A percentile compares a stretch with the other conserved stretches of the same genome.
These are phyloP conservation scores for Leptosomus discolor DNA, from an alignment of 2,113 vertebrate species.

Conservation along the genomic window DNA sequence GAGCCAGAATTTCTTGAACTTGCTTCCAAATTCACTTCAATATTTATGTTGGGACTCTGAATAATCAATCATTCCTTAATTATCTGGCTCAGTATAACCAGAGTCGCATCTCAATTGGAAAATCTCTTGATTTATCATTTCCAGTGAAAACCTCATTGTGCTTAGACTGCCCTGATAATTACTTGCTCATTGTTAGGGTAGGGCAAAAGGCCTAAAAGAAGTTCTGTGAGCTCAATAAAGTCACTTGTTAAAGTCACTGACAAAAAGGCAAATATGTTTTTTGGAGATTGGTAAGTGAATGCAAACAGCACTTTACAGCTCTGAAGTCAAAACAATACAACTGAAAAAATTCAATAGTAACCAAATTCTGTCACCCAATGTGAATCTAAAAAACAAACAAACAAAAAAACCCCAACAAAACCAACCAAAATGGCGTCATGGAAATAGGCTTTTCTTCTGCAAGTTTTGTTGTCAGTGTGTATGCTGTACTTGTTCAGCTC, in stretches of 20 bases:
- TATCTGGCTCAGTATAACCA: not conserved
- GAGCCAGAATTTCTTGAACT: not conserved
- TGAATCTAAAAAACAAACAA: not conserved
- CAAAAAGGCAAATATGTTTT: not conserved
- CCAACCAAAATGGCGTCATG: not conserved
- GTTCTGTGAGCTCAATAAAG: not conserved
- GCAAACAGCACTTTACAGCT: not conserved
- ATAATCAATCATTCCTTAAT: not conserved
- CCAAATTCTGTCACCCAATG: not conserved
- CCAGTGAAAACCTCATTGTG: not conserved
- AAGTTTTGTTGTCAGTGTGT: not conserved
- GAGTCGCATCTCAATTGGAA: not conserved
- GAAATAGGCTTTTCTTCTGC: not conserved
- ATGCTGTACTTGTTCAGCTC: not conserved
- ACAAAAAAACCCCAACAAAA: too few species aligned
- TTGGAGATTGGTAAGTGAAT: not conserved
- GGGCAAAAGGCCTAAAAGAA: not conserved
- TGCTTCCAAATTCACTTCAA: not conserved
- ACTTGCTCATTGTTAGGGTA: not conserved
- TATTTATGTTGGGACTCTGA: not conserved
- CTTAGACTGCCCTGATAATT: not conserved
- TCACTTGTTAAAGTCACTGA: not conserved
- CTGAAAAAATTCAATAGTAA: not conserved
- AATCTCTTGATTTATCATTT: conserved; percentile 1
- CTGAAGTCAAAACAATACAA: not conserved